Evolutionary conservation across 1,140 invertebrate species (phyloP).

Genomic region (Drosophila ogumai): DNA sequence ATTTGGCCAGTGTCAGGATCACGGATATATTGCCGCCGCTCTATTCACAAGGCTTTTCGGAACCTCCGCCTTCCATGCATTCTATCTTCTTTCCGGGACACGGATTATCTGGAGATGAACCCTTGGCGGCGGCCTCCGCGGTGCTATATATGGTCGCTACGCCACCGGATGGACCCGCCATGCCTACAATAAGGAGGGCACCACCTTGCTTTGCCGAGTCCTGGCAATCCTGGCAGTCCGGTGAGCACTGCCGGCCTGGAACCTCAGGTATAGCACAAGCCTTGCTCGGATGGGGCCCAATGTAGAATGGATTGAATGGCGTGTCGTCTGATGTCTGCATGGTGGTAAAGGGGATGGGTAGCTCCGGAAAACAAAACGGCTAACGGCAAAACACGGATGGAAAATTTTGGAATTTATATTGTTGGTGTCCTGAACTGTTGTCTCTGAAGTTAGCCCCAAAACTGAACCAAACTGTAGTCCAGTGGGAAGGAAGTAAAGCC

Average conservation of each 20-base stretch:
- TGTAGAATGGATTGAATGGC: conserved; percentile 72
- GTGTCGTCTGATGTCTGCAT: conserved; percentile 26
- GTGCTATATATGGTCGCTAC: conserved; percentile 30
- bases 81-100: conserved; percentile 8
- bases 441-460: conserved; percentile 32
- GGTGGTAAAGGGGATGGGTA: neutral
- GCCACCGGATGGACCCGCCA: conserved; percentile 15
- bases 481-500: rapidly evolving
- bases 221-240: conserved; percentile 5
- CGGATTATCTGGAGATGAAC: conserved; percentile 1
- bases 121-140: neutral
- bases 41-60: neutral
- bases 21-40: neutral
- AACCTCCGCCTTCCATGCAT: conserved; percentile 16
- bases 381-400: conserved; percentile 11
- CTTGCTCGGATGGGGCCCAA: conserved; percentile 63
- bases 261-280: conserved; percentile 42
- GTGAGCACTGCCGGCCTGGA: conserved; percentile 40
- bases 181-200: conserved; percentile 26
- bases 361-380: neutral
- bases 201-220: conserved; percentile 3
- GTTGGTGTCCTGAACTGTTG: conserved; percentile 19
- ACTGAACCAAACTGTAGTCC: conserved; percentile 3
- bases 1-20: neutral
- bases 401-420: conserved; percentile 37